Base-by-base conservation (phyloP, 2,797 vertebrate species). In the Danio jaintianensis region DNA sequence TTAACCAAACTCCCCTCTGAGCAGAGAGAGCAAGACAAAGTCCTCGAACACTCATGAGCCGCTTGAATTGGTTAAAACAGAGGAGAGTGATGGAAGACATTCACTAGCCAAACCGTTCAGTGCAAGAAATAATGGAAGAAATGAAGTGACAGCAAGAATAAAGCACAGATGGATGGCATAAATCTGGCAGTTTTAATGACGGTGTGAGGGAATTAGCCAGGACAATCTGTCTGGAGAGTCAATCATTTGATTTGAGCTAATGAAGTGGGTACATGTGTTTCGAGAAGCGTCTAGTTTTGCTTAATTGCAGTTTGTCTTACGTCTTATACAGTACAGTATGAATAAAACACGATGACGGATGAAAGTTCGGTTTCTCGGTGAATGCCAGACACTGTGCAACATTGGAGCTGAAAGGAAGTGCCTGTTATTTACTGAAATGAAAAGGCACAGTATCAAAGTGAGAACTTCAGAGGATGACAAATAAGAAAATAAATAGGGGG, bases 71-170 rank as follows among this genome's bases (percentile, higher is more conserved):
- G 48, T 43, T 55, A 66, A 72, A 73, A 56, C 48, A 55, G 7
- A 10, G 48, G 40, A 73, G 16, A 8, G 20, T 11, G 59, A 64
- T 38, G 40, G 55, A 56, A 72, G 20, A 63, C 40, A 16, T 64
- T 72, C 59, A 45, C 47, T 58, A 55, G 42, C 40, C 74, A 59
- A 69, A 29, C 52, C 71, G 9, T 45, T 79, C 45, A 18, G 45
- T 79, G 83, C 87, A 56, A 85, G 85, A 87, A 84, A 85, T 85
- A 82, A 75, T 84, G 82, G 81, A 82, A 73, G 59, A 15, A 78
- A 64, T 13, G 78, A 69, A 84, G 63, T 81, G 71, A 72, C 16
- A 85, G 86, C 82, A 79, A 89, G 82, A 84, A 89, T 88, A 88
- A 83, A 85, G 78, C 79, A n/a, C 84, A 85, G 76, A 77, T 63